phyloP scores from a whole-genome alignment of 2,888 invertebrate genomes.

The Gryllus longicercus region DNA sequence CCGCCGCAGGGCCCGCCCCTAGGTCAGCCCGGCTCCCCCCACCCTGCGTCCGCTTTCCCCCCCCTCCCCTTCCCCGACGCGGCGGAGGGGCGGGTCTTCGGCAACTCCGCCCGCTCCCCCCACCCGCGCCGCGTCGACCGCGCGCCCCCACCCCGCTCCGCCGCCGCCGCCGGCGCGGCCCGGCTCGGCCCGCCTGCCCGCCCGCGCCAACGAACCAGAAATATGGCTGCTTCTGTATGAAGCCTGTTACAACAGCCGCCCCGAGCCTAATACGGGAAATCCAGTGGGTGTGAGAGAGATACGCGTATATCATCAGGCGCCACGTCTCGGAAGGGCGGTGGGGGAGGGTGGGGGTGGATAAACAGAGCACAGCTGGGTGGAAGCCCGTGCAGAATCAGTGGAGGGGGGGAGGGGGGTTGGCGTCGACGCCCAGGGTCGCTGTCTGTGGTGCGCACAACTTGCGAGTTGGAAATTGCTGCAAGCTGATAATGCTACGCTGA shows the following conservation, averaged over 20 bases:
- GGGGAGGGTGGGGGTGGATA: background rate
- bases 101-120: slow-evolving; percentile 33
- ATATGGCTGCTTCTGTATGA: slow-evolving; percentile 34
- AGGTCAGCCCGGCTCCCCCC: background rate
- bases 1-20: background rate
- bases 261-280: background rate
- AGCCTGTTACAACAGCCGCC: slow-evolving; percentile 3
- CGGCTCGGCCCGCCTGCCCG: background rate
- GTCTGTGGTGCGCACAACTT: too few relatives aligned
- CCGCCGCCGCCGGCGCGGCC: background rate
- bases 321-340: background rate
- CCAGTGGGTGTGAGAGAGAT: slow-evolving; percentile 17
- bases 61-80: slow-evolving; percentile 28
- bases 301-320: background rate
- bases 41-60: background rate
- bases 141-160: slow-evolving; percentile 26
- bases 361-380: slow-evolving; percentile 24
- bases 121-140: background rate
- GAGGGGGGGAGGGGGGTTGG: too few relatives aligned
- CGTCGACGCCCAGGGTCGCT: too few relatives aligned
- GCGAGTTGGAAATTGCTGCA: too few relatives aligned
- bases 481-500: too few relatives aligned
- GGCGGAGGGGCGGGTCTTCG: slow-evolving; percentile 32
- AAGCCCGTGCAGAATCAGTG: background rate
- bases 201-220: slow-evolving; percentile 30